Evolutionary conservation across 2,797 vertebrate species (phyloP).

Genomic region (Spinus pinus): DNA sequence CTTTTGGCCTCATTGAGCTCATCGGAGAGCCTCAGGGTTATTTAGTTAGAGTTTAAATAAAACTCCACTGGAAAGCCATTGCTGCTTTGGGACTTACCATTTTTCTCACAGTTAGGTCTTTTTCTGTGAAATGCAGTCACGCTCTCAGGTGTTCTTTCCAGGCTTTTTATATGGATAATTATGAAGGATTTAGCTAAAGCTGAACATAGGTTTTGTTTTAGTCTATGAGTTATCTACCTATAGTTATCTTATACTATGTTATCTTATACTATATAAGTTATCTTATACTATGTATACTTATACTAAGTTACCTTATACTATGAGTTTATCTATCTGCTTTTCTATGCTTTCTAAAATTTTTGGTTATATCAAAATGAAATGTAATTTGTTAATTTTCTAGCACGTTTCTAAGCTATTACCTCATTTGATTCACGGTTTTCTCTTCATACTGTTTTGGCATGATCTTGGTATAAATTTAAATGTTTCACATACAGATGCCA

Average conservation of each 20-base stretch:
- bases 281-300: too few relatives aligned
- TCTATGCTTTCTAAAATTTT: background rate
- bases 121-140: background rate
- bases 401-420: background rate
- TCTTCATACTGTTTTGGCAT: background rate
- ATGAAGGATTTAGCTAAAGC: background rate
- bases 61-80: constrained; percentile 1
- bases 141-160: background rate
- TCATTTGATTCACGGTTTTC: background rate
- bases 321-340: background rate
- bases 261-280: too few relatives aligned
- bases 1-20: constrained; percentile 47
- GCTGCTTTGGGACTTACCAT: background rate
- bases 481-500: background rate
- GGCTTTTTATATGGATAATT: background rate
- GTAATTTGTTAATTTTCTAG: background rate
- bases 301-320: background rate
- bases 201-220: background rate
- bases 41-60: constrained; percentile 45
- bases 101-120: background rate
- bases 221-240: background rate
- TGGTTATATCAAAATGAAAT: background rate
- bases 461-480: background rate
- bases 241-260: background rate
- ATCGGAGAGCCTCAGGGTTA: background rate